Percentiles rank a stretch among this genome's conserved stretches.
Conservation (phyloP, 1,140 invertebrate genomes). For the Araneus ventricosus region DNA sequence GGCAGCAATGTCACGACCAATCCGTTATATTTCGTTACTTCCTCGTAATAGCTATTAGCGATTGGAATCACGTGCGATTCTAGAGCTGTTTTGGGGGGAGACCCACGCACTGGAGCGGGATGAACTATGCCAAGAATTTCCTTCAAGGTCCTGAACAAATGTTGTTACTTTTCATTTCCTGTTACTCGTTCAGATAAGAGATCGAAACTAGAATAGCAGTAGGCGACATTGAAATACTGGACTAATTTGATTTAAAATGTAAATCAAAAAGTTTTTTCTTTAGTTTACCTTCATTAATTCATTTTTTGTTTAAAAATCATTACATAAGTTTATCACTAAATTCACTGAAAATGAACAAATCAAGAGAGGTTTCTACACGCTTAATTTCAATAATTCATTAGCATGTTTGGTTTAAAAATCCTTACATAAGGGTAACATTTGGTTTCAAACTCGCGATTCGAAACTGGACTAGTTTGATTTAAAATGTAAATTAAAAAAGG, state of each 20-base stretch:
- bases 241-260: no score
- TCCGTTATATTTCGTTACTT: slow-evolving; percentile 38
- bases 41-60: slow-evolving; percentile 9
- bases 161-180: slow-evolving; percentile 19
- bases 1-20: slow-evolving; percentile 39
- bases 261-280: no score
- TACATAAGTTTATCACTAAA: no score
- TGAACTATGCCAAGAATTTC: slow-evolving; percentile 21
- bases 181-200: not conserved
- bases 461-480: not conserved
- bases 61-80: slow-evolving; percentile 30
- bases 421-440: no score
- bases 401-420: no score
- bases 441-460: no score
- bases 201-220: not conserved
- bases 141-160: not conserved
- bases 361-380: no score
- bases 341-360: no score
- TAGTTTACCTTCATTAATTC: no score
- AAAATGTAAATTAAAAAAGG: no score
- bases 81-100: not conserved
- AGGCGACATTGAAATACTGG: not conserved
- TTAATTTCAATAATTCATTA: no score
- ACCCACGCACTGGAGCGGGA: slow-evolving; percentile 10
- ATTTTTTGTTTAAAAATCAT: no score